Evolutionary conservation across 2,888 invertebrate species (phyloP).

Genomic region (Lasioglossum morio): DNA sequence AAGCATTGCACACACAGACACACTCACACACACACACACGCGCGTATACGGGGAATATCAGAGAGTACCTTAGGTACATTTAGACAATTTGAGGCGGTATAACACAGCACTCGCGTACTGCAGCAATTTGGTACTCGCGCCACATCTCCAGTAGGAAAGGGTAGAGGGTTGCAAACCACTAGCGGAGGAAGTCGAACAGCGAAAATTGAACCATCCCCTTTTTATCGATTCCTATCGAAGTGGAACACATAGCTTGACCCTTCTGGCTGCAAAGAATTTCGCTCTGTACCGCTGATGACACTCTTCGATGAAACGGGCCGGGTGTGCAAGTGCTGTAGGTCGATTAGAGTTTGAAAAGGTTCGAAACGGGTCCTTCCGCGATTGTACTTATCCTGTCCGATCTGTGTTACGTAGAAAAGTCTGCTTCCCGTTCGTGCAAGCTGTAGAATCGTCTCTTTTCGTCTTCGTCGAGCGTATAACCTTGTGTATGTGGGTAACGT

Average conservation of each 20-base stretch:
- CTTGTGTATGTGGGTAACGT: neutral
- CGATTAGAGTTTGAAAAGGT: constrained; percentile 2
- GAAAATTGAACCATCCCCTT: constrained; percentile 7
- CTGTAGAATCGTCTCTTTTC: neutral
- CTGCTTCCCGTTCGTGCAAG: neutral
- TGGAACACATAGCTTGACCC: constrained; percentile 11
- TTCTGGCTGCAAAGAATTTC: neutral
- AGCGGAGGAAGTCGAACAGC: neutral
- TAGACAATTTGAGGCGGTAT: neutral
- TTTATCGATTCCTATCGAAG: constrained; percentile 7
- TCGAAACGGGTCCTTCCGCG: neutral
- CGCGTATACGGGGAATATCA: too few relatives aligned
- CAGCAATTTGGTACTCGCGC: neutral
- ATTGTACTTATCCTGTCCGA: neutral
- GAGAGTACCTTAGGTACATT: neutral
- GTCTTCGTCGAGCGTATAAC: neutral
- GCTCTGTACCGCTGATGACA: neutral
- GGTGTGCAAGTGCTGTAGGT: neutral
- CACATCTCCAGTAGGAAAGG: neutral
- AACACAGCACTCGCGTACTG: neutral
- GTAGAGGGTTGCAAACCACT: neutral
- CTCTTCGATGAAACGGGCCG: constrained; percentile 2
- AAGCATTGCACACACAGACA: neutral
- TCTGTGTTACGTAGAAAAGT: neutral
- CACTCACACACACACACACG: too few relatives aligned